Percentiles rank a stretch among this genome's conserved stretches.
These are phyloP conservation scores for Ophthalmolycus amberensis DNA, from an alignment of 2,113 vertebrate genomes.

Conservation along the genomic window DNA sequence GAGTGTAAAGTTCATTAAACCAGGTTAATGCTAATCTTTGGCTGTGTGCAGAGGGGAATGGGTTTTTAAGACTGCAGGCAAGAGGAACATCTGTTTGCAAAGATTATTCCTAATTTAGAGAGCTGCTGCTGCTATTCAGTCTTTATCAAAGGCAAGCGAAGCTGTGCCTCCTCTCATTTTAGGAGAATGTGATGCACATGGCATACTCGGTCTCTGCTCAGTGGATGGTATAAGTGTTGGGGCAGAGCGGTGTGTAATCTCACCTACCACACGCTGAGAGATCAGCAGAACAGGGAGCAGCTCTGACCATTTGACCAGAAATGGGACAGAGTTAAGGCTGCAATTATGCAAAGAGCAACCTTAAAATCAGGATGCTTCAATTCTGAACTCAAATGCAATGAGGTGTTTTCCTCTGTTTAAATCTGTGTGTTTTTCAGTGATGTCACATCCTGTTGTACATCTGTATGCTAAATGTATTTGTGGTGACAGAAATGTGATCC, in stretches of 20 bases:
- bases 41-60: slow-evolving; percentile 54
- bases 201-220: slow-evolving; percentile 9
- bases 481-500: slow-evolving; percentile 10
- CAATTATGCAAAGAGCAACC: slow-evolving; percentile 58
- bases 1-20: slow-evolving; percentile 81
- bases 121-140: slow-evolving; percentile 56
- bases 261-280: slow-evolving; percentile 55
- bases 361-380: slow-evolving; percentile 24
- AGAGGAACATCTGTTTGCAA: slow-evolving; percentile 82
- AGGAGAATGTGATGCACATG: slow-evolving; percentile 33
- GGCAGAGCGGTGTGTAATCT: slow-evolving; percentile 59
- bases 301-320: slow-evolving; percentile 59
- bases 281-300: slow-evolving; percentile 60
- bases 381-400: slow-evolving; percentile 23
- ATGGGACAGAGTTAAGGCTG: slow-evolving; percentile 51
- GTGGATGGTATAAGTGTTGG: slow-evolving; percentile 32
- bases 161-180: slow-evolving; percentile 55
- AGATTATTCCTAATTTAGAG: slow-evolving; percentile 76
- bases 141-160: slow-evolving; percentile 61
- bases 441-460: slow-evolving; percentile 28
- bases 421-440: background rate
- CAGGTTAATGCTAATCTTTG: slow-evolving; percentile 81
- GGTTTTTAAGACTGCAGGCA: slow-evolving; percentile 80
- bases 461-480: slow-evolving; percentile 4
- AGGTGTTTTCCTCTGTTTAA: background rate